Evolutionary conservation across 1,140 invertebrate species (phyloP), one percentile per base, ranked within the genome.

Genomic region (Heliconius nattereri): DNA sequence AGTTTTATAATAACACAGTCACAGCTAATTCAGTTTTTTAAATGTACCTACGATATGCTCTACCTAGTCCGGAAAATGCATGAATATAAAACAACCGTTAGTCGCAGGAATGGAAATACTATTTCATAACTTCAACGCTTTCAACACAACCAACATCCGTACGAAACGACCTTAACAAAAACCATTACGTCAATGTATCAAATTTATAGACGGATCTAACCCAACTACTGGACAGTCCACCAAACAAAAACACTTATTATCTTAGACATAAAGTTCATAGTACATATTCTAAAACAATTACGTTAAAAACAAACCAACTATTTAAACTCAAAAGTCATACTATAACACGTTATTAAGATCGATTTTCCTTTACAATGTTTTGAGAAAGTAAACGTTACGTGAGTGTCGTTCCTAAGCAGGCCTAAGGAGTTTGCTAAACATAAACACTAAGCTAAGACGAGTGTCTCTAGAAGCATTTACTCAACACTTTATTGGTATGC

Each of bases 331-430:
- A 29, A 66, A 29, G 3, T 66, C 26, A 66, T 66, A 66, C 60
- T 16, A 29, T 29, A 3, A 66, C 16, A 66, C 26, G 60, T 66
- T 16, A 66, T 13, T 29, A 66, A 66, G 60, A 29, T 29, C 74
- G 76, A 73, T 73, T 80, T 80, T 37, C 60, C 26, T 66, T 16
- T 66, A 73, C 11, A 60, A 16, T 7, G n/a, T 19, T 73, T 80
- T 73, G 54, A 57, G 74, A 80, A 80, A 76, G 79, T 76, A 76
- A 79, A 75, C 20, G 79, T 54, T 75, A 52, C 73, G 60, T 57
- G 66, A 79, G 9, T 29, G 60, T 6, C 11, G 26, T 29, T 66
- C 9, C 57, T 66, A 29, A 66, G 60, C 60, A 66, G 9, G 60
- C 60, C 60, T 66, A 66, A 66, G n/a, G 60, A 66, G 60, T 66